Conservation (phyloP, 2,113 vertebrate genomes). For the Sphyrna mokarran region DNA sequence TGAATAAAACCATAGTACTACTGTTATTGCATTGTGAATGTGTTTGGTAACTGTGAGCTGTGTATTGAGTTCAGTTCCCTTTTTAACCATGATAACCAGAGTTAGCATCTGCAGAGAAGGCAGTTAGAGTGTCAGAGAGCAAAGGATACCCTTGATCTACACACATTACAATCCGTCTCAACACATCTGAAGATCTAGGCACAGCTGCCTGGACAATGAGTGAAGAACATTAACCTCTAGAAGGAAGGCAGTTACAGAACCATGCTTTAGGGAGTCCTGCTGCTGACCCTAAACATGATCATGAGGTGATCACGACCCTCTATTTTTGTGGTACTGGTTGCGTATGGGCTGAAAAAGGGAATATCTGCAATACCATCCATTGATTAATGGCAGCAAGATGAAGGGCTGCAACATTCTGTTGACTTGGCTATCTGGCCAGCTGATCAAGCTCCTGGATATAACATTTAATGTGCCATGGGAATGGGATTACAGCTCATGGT, state of each 20-base stretch:
- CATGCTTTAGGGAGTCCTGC: neutral
- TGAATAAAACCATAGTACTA: neutral
- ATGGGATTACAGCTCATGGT: neutral
- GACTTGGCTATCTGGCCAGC: neutral
- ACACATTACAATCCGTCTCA: neutral
- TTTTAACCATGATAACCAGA: neutral
- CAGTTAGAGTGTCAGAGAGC: neutral
- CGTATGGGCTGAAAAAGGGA: no score
- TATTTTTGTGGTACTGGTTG: neutral
- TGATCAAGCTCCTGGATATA: neutral
- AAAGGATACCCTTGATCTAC: neutral
- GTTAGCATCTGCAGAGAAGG: neutral
- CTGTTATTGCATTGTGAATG: neutral
- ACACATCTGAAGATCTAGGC: neutral
- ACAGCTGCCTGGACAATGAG: neutral
- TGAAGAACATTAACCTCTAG: neutral
- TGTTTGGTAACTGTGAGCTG: neutral
- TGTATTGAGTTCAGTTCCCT: neutral
- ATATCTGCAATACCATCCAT: neutral
- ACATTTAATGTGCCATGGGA: neutral
- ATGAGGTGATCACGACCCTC: neutral
- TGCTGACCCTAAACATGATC: neutral
- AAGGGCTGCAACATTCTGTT: neutral
- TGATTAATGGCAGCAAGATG: neutral
- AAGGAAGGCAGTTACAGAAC: neutral